Base-by-base conservation (phyloP, 2,888 invertebrate species). In the Torymus aiolomorphi region DNA sequence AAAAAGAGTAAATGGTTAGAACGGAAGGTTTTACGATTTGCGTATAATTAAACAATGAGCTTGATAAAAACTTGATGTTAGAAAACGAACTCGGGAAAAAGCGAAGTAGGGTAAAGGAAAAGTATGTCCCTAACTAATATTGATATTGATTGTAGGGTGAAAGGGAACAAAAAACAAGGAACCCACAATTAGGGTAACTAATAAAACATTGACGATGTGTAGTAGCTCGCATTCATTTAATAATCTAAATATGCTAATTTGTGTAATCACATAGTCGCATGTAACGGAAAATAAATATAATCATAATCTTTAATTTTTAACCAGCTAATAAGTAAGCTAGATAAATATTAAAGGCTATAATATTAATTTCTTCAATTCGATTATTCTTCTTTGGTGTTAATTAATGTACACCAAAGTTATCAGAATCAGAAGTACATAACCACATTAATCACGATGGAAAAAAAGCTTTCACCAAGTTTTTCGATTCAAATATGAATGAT, bases 111-210 rank as follows among this genome's bases (percentile, higher is more conserved):
- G 42, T 42, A 75, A 31, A 14, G 63, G 20, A 20, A 52, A 42
- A n/a, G 31, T 57, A 51, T 24, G 67, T 79, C 61, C 69, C 73
- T 63, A 73, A 63, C 31, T 42, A 56, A 52, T 73, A 73, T 65
- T 16, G 59, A 54, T 74, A 73, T 74, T 59, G 74, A 65, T 74
- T n/a, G 31, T 74, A 71, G 65, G 78, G 75, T 78, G 61, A 80
- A 80, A 75, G 80, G 80, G 80, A 80, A 75, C 80, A 80, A 80
- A 70, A 57, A 24, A 62, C 51, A 69, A 69, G 63, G 20, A 71
- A 75, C 59, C 71, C 65, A 57, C 54, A 16, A 20, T 67, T 72
- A 76, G 71, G 71, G 73, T 80, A 63, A 69, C 52, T 67, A 42
- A 76, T 56, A 66, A 76, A 24, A 62, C 52, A 63, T 49, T 52